Percentiles rank a stretch among this genome's conserved stretches.
These are phyloP conservation scores for Bryconaethiops microstoma DNA, from an alignment of 2,797 vertebrate genomes.

Conservation along the genomic window DNA sequence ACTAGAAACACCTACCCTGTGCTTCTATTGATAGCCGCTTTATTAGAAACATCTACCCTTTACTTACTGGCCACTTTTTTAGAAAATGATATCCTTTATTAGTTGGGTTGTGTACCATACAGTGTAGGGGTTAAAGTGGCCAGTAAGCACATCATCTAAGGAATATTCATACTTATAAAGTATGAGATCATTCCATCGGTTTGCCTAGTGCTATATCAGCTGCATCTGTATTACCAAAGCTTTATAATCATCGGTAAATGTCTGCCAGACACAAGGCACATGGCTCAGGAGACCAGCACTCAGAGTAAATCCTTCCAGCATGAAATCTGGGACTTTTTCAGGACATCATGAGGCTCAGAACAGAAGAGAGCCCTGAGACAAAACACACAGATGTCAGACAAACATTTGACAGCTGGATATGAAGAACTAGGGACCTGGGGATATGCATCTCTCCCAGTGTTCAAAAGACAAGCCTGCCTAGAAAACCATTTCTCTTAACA, in stretches of 20 bases:
- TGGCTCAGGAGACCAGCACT: neutral
- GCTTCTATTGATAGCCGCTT: no score
- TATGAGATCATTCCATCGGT: neutral
- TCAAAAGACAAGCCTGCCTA: conserved; percentile 29
- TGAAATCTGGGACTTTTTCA: conserved; percentile 11
- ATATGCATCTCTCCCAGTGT: conserved; percentile 10
- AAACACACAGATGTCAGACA: conserved; percentile 18
- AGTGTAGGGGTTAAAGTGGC: neutral
- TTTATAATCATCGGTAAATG: neutral
- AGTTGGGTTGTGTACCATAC: no score
- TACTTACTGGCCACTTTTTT: no score
- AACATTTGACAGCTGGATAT: conserved; percentile 35
- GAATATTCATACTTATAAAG: neutral
- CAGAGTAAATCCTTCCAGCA: conserved; percentile 3
- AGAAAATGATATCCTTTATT: no score
- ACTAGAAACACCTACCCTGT: neutral
- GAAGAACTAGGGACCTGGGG: conserved; percentile 26
- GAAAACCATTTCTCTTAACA: neutral
- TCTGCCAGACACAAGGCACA: neutral
- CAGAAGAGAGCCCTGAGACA: conserved; percentile 5
- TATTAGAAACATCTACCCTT: neutral
- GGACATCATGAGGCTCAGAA: neutral
- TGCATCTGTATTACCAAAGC: neutral
- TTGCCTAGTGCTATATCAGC: neutral
- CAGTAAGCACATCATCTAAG: neutral